These are phyloP conservation scores for Stichodactyla helianthus DNA, from an alignment of 64 coral and sea anemone species.

Conservation along the genomic window DNA sequence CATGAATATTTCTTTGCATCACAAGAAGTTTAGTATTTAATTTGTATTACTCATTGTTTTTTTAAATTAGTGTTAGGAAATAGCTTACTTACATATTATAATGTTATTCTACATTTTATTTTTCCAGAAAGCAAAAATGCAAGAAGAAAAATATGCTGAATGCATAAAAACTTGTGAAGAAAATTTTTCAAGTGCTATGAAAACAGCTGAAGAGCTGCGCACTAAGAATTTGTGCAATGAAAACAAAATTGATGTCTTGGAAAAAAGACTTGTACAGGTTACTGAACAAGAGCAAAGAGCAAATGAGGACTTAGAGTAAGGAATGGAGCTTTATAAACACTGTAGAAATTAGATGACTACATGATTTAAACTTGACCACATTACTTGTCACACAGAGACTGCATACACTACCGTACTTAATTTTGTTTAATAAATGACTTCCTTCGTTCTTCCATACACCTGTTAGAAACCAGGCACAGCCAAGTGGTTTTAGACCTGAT, in stretches of 20 bases:
- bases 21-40: too few species aligned
- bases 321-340: neutral
- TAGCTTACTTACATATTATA: too few species aligned
- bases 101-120: neutral
- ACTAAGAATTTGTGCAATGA: conserved; percentile 23
- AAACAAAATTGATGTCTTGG: conserved; percentile 50
- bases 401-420: too few species aligned
- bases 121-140: conserved; percentile 48
- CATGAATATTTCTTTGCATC: too few species aligned
- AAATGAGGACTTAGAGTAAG: conserved; percentile 41
- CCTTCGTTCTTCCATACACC: too few species aligned
- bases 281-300: conserved; percentile 48
- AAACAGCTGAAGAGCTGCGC: conserved; percentile 30
- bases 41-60: too few species aligned
- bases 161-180: conserved; percentile 32
- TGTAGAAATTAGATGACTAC: too few species aligned
- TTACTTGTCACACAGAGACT: too few species aligned
- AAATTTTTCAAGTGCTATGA: conserved; percentile 36
- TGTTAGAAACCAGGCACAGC: too few species aligned
- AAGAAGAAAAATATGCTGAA: conserved; percentile 57
- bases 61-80: neutral
- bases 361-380: too few species aligned
- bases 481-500: too few species aligned
- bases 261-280: conserved; percentile 49
- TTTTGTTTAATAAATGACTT: too few species aligned